These are phyloP conservation scores for Uropsilus gracilis DNA, from an alignment of 2,113 vertebrate species.

Conservation along the genomic window DNA sequence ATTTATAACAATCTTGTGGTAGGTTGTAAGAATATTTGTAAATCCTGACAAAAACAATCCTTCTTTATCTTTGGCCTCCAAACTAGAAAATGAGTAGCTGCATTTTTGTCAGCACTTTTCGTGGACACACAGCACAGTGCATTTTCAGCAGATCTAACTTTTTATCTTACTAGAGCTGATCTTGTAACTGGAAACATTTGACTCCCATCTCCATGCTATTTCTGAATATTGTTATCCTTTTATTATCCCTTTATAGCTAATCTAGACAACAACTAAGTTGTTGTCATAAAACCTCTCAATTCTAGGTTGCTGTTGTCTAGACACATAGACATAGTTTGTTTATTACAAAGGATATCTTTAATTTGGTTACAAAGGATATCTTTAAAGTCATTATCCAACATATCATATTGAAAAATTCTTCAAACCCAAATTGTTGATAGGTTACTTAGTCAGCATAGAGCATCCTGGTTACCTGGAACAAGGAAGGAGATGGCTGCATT, in stretches of 20 bases:
- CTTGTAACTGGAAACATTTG: slow-evolving; percentile 16
- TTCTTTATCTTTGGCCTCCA: not conserved
- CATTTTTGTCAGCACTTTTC: not conserved
- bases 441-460: not conserved
- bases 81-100: not conserved
- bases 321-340: slow-evolving; percentile 74
- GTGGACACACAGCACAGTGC: not conserved
- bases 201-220: slow-evolving; percentile 16
- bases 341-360: slow-evolving; percentile 64
- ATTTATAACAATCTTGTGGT: not conserved
- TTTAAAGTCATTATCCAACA: not conserved
- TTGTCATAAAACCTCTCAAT: slow-evolving; percentile 65
- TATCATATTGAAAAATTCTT: not conserved
- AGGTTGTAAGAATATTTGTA: not conserved
- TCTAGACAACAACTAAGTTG: slow-evolving; percentile 10
- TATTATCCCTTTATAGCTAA: slow-evolving; percentile 68
- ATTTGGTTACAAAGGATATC: not conserved
- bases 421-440: not conserved
- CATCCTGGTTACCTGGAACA: not conserved
- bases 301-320: slow-evolving; percentile 52
- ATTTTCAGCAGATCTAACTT: slow-evolving; percentile 5
- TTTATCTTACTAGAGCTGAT: not conserved
- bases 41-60: not conserved
- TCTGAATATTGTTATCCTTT: not conserved
- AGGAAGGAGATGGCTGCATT: not conserved